phyloP scores from a whole-genome alignment of 2,888 invertebrate genomes.

The Tipula unca region DNA sequence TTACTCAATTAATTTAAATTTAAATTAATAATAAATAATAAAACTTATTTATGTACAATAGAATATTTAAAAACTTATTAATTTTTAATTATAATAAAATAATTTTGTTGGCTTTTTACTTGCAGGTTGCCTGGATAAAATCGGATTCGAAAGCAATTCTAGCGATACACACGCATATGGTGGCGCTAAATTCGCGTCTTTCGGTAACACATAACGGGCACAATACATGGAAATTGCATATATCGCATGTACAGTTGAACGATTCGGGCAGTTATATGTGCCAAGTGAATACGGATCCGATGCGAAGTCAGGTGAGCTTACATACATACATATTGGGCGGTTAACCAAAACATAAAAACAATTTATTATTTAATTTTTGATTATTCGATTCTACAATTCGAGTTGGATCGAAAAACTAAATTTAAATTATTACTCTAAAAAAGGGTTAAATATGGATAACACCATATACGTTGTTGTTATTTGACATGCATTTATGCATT shows the following conservation, averaged over 20 bases:
- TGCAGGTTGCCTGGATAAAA: slow-evolving; percentile 86
- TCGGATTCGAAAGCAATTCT: slow-evolving; percentile 83
- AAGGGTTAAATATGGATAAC: too few species aligned
- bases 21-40: background rate
- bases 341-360: too few species aligned
- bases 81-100: slow-evolving; percentile 15
- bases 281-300: slow-evolving; percentile 86
- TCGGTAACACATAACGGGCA: slow-evolving; percentile 87
- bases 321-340: background rate
- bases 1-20: background rate
- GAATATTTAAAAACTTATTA: slow-evolving; percentile 3
- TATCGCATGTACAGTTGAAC: slow-evolving; percentile 81
- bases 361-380: too few species aligned
- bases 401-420: too few species aligned
- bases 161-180: slow-evolving; percentile 83
- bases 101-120: slow-evolving; percentile 28
- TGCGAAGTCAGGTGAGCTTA: slow-evolving; percentile 71
- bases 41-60: background rate
- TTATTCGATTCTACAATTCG: too few species aligned
- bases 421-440: too few species aligned
- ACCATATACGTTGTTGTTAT: too few species aligned
- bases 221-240: slow-evolving; percentile 88
- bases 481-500: too few species aligned
- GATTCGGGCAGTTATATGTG: slow-evolving; percentile 94
- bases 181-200: slow-evolving; percentile 76